Conservation (phyloP, 2,797 vertebrate genomes). For the Leuciscus waleckii region DNA sequence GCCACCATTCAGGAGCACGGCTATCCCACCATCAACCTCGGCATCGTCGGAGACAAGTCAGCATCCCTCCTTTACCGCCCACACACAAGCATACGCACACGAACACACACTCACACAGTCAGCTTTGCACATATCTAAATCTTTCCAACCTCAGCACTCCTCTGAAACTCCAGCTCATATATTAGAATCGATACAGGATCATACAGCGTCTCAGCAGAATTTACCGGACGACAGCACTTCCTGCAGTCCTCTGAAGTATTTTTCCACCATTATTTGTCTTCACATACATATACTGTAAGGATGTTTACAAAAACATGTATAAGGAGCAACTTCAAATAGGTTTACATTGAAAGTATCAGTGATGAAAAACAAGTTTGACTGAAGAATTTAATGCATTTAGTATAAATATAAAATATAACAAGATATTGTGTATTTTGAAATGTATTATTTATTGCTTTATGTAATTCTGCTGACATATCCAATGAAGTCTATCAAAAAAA, state of each 20-base stretch:
- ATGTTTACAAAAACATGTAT: background rate
- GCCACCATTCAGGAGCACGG: slow-evolving; percentile 99
- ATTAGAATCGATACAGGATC: slow-evolving; percentile 28
- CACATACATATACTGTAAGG: background rate
- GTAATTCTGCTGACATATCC: slow-evolving; percentile 1
- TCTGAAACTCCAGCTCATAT: slow-evolving; percentile 19
- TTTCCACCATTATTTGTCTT: slow-evolving; percentile 4
- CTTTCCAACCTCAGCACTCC: background rate
- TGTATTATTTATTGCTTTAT: background rate
- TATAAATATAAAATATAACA: background rate
- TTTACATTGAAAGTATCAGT: background rate
- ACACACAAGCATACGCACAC: background rate
- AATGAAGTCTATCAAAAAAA: background rate
- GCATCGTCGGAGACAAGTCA: slow-evolving; percentile 99
- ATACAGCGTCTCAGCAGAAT: slow-evolving; percentile 21
- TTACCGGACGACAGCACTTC: slow-evolving; percentile 15
- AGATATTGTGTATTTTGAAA: background rate
- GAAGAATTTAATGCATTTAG: background rate
- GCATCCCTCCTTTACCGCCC: slow-evolving; percentile 8
- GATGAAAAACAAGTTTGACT: background rate
- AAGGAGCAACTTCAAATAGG: background rate
- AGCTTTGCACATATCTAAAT: slow-evolving; percentile 2
- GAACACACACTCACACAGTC: background rate
- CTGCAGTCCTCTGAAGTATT: slow-evolving; percentile 2
- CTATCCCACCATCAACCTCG: slow-evolving; percentile 98